These are phyloP conservation scores for Phlogophora meticulosa DNA, from an alignment of 2,888 invertebrate genomes.

Conservation along the genomic window DNA sequence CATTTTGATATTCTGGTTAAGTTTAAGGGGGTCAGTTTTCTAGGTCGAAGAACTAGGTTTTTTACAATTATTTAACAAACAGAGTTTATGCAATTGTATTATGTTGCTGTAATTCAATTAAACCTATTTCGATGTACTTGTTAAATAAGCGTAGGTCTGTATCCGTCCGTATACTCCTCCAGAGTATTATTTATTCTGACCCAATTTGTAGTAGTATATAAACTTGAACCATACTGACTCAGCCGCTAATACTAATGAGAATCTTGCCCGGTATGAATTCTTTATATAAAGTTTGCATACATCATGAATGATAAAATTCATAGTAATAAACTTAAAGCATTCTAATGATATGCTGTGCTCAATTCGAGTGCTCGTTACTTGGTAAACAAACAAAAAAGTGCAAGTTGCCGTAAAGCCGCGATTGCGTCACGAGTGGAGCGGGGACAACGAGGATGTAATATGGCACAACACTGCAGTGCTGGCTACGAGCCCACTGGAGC, in stretches of 20 bases:
- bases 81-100: slow-evolving; percentile 16
- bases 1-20: slow-evolving; percentile 82
- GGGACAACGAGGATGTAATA: slow-evolving; percentile 73
- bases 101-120: slow-evolving; percentile 19
- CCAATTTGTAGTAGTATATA: neutral
- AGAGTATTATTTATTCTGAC: neutral
- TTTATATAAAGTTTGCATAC: too few relatives aligned
- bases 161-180: neutral
- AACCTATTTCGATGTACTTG: slow-evolving; percentile 9
- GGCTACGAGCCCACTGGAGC: slow-evolving; percentile 73
- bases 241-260: too few relatives aligned
- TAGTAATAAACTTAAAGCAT: slow-evolving; percentile 38
- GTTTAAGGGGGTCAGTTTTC: slow-evolving; percentile 80
- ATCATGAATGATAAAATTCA: slow-evolving; percentile 8
- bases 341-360: slow-evolving; percentile 67
- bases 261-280: too few relatives aligned
- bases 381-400: slow-evolving; percentile 78
- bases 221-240: too few relatives aligned
- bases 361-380: slow-evolving; percentile 69
- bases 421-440: slow-evolving; percentile 76
- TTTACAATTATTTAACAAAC: slow-evolving; percentile 39
- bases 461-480: slow-evolving; percentile 70
- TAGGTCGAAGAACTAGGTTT: slow-evolving; percentile 59
- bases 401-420: slow-evolving; percentile 73
- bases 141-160: neutral